Base-by-base conservation (phyloP, 2,888 invertebrate genomes). In the Lepidocyrtinus sp. region DNA sequence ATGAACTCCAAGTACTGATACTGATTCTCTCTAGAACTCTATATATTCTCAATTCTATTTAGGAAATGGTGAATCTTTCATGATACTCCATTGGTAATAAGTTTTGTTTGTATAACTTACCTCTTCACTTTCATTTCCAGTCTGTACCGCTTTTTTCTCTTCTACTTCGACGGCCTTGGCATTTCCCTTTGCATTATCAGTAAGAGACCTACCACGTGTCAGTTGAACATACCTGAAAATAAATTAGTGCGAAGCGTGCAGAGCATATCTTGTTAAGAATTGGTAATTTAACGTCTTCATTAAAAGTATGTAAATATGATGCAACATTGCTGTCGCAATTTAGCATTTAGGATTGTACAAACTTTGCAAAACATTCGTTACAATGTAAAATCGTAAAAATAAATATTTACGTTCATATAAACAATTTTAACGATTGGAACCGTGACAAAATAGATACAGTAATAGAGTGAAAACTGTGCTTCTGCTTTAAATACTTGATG, bases 191-290 rank as follows among this genome's bases (percentile, higher is more conserved):
- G 76, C 68, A n/a, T 45, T 71, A 62, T 75, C 67, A 19, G 81
- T 74, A 24, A 46, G 36, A 1, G 73, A 73, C 61, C 82, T 63
- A 2, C 64, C 70, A 17, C 82, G 69, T 15, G 77, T 70, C 0
- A 82, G 75, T 27, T 82, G 82, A 2, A 77, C 77, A 36, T 82
- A 82, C 27, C 82, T 82, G 59, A n/a, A n/a, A n/a, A n/a, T n/a
- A n/a, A 50, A 68, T n/a, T 27, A 25, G 25, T 68, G 55, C 55
- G 55, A 15, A 15, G 55, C 55, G 55, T 55, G 55, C 55, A 7
- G 12, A n/a, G n/a, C n/a, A n/a, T n/a, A n/a, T n/a, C n/a, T n/a
- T n/a, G n/a, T n/a, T n/a, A n/a, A n/a, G n/a, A n/a, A n/a, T n/a
- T n/a, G n/a, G n/a, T n/a, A n/a, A n/a, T n/a, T n/a, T n/a, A n/a